Evolutionary conservation across 2,797 vertebrate species (phyloP), one percentile per base, ranked within the genome.

Genomic region (Sebastolobus alascanus): DNA sequence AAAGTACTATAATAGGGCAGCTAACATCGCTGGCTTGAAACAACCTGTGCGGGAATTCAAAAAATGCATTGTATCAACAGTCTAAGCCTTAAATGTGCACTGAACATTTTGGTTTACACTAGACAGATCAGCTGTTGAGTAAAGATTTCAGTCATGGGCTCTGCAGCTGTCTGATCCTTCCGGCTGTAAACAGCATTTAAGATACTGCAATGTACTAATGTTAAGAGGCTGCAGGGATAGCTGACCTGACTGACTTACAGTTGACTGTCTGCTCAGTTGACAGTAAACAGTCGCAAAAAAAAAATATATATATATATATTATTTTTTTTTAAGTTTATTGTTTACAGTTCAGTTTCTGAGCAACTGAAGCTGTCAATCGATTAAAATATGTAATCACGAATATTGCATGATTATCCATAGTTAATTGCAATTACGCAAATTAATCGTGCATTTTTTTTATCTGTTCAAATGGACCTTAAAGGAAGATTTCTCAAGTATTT

Each of bases 141-240:
- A 73, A 63, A 77, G 67, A 46, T 77, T 80, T 84, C 38, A 43
- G 70, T 89, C 73, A 82, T 69, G 69, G 83, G 84, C 60, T 50
- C 1, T 60, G 84, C 84, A 91, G 89, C 82, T 87, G 89, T 85
- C 80, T 73, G 74, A 68, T 82, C 31, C 77, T 75, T 87, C 58
- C 22, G n/a, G 72, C 55, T 82, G 68, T 65, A 84, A 85, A 83
- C 68, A 73, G n/a, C 68, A 55, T 64, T 84, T 50, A 83, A 67
- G 55, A 83, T 31, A 64, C 7, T 7, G 63, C 52, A 63, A 60
- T 56, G 43, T 11, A 40, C 33, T 66, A 31, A 79, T 37, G 73
- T 69, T 27, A 43, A 27, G 52, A 80, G 72, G 58, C 73, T 40
- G 71, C 3, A 16, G 37, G 54, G 55, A 73, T 10, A 31, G 25